Percentiles rank a stretch among this genome's conserved stretches.
These are phyloP conservation scores for Rapana venosa DNA, from an alignment of 2,888 invertebrate genomes.

Conservation along the genomic window DNA sequence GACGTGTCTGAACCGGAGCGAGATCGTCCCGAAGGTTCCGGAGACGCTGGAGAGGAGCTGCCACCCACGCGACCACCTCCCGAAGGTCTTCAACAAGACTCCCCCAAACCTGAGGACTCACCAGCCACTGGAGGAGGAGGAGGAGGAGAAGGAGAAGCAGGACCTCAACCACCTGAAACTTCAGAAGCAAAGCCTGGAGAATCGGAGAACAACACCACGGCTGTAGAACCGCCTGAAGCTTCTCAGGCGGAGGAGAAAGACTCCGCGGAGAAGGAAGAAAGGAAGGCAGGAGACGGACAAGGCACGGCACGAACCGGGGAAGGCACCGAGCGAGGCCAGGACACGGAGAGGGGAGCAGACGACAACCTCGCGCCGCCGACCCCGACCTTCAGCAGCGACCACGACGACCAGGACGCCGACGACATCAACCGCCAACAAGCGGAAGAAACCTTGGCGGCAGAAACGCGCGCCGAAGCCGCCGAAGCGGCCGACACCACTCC, in stretches of 20 bases:
- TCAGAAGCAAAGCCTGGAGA: neutral
- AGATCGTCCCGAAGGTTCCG: neutral
- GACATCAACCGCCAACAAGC: neutral
- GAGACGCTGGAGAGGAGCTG: neutral
- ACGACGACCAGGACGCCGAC: neutral
- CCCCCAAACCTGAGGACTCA: neutral
- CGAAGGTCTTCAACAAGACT: neutral
- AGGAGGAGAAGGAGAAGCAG: neutral
- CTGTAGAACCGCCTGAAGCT: neutral
- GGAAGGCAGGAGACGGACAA: neutral
- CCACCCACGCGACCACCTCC: neutral
- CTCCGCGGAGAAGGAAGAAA: neutral
- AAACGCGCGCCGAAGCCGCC: neutral
- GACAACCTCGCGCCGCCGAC: slow-evolving; percentile 16
- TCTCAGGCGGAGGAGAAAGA: neutral
- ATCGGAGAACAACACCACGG: too few relatives aligned
- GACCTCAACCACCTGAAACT: neutral
- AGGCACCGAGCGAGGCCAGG: neutral
- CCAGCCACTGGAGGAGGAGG: neutral
- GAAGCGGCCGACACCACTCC: neutral
- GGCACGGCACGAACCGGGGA: neutral
- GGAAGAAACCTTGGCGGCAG: neutral
- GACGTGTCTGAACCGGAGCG: neutral
- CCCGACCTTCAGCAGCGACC: slow-evolving; percentile 8
- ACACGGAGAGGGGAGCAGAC: neutral